These are phyloP conservation scores for Phengaris arion DNA, from an alignment of 2,888 invertebrate species.

Conservation along the genomic window DNA sequence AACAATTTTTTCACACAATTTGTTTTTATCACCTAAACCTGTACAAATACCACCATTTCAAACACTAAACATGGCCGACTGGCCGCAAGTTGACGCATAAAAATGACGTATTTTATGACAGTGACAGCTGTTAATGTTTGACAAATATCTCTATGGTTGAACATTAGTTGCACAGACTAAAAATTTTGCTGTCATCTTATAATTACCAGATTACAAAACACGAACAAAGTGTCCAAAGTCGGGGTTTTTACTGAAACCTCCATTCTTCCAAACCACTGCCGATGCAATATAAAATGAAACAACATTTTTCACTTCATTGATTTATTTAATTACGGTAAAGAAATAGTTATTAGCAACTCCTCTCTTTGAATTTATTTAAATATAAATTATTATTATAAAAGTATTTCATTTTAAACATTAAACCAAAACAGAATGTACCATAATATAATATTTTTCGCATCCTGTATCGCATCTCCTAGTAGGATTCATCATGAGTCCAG, in stretches of 20 bases:
- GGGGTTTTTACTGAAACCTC: not conserved
- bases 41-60: conserved; percentile 64
- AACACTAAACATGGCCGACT: conserved; percentile 79
- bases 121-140: not conserved
- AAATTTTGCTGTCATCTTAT: conserved; percentile 21
- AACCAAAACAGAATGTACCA: too few species aligned
- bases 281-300: too few species aligned
- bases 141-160: not conserved
- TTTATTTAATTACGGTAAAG: too few species aligned
- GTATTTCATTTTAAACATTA: too few species aligned
- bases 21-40: conserved; percentile 60
- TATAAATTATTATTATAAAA: too few species aligned
- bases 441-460: too few species aligned
- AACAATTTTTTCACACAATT: conserved; percentile 56
- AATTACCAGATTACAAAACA: not conserved
- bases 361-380: too few species aligned
- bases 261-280: too few species aligned
- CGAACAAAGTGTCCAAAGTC: not conserved
- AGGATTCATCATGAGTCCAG: not conserved
- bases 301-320: too few species aligned
- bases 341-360: too few species aligned
- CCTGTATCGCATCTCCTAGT: too few species aligned
- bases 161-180: not conserved
- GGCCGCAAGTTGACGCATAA: conserved; percentile 46
- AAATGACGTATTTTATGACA: conserved; percentile 23